A percentile compares a stretch with the other conserved stretches of the same genome.
Conservation (phyloP, 1,140 invertebrate species). For the Eupeodes corollae region DNA sequence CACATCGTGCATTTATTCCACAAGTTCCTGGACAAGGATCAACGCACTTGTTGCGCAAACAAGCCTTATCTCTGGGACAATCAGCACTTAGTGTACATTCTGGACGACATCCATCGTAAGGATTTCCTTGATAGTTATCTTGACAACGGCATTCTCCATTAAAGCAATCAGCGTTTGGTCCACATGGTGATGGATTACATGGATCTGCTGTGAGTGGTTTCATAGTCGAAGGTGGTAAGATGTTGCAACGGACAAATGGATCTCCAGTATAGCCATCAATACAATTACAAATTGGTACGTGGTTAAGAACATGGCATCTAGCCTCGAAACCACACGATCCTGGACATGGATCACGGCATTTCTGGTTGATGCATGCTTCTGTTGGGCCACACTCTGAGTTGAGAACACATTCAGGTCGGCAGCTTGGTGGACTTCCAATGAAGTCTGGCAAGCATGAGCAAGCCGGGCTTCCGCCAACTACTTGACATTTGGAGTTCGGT, state of each 20-base stretch:
- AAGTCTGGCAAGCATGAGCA: constrained; percentile 67
- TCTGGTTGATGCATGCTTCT: constrained; percentile 56
- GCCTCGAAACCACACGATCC: constrained; percentile 62
- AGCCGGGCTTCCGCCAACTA: constrained; percentile 55
- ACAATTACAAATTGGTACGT: constrained; percentile 60
- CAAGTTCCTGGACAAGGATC: constrained; percentile 73
- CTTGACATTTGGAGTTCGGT: constrained; percentile 65
- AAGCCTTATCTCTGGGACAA: constrained; percentile 67
- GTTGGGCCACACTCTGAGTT: constrained; percentile 64
- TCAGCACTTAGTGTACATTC: constrained; percentile 72
- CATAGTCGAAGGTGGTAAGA: constrained; percentile 25
- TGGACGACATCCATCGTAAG: constrained; percentile 66
- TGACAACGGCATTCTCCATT: constrained; percentile 63
- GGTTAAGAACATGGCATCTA: constrained; percentile 54
- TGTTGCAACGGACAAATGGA: constrained; percentile 53
- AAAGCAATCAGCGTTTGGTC: constrained; percentile 70
- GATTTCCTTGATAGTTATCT: constrained; percentile 71
- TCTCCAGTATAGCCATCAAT: constrained; percentile 54
- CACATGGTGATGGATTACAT: constrained; percentile 69
- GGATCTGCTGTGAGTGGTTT: constrained; percentile 38
- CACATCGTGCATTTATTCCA: constrained; percentile 72
- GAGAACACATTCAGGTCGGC: constrained; percentile 62
- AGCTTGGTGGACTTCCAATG: constrained; percentile 62
- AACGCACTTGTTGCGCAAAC: constrained; percentile 66
- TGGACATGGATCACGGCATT: constrained; percentile 64